Conservation (phyloP, 2,113 vertebrate species). For the Eidolon helvum region DNA sequence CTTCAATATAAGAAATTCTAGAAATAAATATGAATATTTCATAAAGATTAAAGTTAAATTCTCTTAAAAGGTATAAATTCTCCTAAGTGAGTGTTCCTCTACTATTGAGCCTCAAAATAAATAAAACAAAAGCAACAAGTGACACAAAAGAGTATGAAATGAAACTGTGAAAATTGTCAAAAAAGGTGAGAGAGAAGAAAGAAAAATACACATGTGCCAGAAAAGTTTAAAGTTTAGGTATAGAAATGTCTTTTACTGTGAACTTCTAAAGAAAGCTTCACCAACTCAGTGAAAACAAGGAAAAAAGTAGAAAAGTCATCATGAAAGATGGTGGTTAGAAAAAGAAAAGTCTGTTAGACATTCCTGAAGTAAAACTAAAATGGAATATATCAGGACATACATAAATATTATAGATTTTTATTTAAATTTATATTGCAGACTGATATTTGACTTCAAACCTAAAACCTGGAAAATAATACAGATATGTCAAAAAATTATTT, state of each 20-base stretch:
- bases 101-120: background rate
- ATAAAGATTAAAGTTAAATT: background rate
- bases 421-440: background rate
- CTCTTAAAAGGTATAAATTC: background rate
- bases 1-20: background rate
- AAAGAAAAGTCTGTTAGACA: background rate
- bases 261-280: background rate
- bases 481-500: background rate
- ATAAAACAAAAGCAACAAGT: background rate
- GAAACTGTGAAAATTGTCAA: background rate
- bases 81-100: background rate
- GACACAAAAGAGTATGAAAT: background rate
- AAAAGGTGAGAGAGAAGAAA: background rate
- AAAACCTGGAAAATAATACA: background rate
- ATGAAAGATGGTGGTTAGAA: background rate
- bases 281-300: background rate
- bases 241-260: background rate
- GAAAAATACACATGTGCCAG: background rate
- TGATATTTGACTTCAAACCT: background rate
- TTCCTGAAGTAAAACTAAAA: background rate
- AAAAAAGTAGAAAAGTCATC: background rate
- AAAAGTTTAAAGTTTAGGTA: background rate
- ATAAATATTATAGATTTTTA: background rate
- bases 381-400: background rate
- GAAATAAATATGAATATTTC: background rate